Evolutionary conservation across 2,113 vertebrate genomes (phyloP).

Genomic region (Alligator sinensis): DNA sequence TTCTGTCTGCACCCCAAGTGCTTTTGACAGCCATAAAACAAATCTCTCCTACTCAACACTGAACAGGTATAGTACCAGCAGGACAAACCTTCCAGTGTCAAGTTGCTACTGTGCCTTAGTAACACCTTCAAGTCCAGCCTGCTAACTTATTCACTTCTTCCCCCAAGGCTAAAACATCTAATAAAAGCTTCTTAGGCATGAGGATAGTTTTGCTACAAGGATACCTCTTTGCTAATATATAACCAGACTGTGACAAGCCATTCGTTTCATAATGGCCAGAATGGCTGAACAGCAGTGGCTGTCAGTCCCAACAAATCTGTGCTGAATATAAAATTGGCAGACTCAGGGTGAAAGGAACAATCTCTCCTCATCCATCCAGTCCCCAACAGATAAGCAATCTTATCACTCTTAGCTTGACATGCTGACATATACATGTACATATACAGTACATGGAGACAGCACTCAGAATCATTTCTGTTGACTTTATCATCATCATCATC

Average conservation of each 20-base stretch:
- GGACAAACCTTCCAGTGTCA: not conserved
- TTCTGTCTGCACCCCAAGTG: not conserved
- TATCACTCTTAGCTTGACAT: not conserved
- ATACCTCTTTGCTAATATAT: not conserved
- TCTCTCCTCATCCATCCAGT: not conserved
- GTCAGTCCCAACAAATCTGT: no score
- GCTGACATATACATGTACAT: not conserved
- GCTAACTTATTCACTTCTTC: not conserved
- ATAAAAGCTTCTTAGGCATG: rapidly evolving
- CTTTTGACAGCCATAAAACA: not conserved
- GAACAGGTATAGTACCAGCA: not conserved
- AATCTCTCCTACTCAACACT: not conserved
- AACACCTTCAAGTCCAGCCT: no score
- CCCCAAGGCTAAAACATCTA: not conserved
- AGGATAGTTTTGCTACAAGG: not conserved
- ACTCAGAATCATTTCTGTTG: not conserved
- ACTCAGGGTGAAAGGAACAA: not conserved
- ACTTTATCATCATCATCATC: not conserved
- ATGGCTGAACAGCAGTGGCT: not conserved
- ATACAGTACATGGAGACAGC: not conserved
- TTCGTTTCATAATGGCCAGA: not conserved
- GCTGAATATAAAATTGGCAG: not conserved
- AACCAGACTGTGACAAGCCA: not conserved
- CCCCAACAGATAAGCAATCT: not conserved
- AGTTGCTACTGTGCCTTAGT: not conserved